Evolutionary conservation across 1,140 invertebrate species (phyloP).

Genomic region (Pseudomyrmex cubaensis): DNA sequence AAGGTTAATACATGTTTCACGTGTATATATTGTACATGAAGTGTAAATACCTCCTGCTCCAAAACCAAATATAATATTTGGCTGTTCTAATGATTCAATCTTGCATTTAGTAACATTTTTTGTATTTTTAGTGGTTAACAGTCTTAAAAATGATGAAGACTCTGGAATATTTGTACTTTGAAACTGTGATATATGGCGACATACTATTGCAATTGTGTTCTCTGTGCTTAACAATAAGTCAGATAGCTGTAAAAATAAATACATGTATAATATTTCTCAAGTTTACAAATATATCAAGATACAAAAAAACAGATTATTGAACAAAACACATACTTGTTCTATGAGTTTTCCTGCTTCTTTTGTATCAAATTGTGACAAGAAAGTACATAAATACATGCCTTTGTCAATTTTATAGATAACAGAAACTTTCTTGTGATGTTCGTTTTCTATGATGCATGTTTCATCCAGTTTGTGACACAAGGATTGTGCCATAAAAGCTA

Average conservation of each 20-base stretch:
- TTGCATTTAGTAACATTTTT: slow-evolving; percentile 60
- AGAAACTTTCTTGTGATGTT: slow-evolving; percentile 71
- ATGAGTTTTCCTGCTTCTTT: slow-evolving; percentile 76
- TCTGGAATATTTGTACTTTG: slow-evolving; percentile 70
- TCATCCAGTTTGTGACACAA: slow-evolving; percentile 66
- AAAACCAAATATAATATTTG: slow-evolving; percentile 81
- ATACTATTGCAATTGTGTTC: slow-evolving; percentile 73
- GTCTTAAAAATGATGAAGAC: slow-evolving; percentile 75
- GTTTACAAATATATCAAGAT: not conserved
- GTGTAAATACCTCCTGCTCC: slow-evolving; percentile 76
- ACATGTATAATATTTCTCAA: slow-evolving; percentile 23
- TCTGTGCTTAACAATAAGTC: slow-evolving; percentile 74
- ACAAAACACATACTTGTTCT: slow-evolving; percentile 69
- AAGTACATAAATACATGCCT: slow-evolving; percentile 73
- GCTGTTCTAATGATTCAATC: slow-evolving; percentile 75
- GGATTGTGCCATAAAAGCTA: slow-evolving; percentile 71
- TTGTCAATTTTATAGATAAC: slow-evolving; percentile 74
- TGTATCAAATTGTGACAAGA: slow-evolving; percentile 75
- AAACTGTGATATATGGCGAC: slow-evolving; percentile 77
- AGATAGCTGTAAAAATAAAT: slow-evolving; percentile 74
- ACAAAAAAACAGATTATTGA: slow-evolving; percentile 14
- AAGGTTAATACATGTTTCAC: not conserved
- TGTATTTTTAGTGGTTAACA: slow-evolving; percentile 73
- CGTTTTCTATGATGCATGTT: slow-evolving; percentile 74
- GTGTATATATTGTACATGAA: slow-evolving; percentile 30